Evolutionary conservation across 2,113 vertebrate genomes (phyloP), one percentile per base, ranked within the genome.

Genomic region (Merops nubicus): DNA sequence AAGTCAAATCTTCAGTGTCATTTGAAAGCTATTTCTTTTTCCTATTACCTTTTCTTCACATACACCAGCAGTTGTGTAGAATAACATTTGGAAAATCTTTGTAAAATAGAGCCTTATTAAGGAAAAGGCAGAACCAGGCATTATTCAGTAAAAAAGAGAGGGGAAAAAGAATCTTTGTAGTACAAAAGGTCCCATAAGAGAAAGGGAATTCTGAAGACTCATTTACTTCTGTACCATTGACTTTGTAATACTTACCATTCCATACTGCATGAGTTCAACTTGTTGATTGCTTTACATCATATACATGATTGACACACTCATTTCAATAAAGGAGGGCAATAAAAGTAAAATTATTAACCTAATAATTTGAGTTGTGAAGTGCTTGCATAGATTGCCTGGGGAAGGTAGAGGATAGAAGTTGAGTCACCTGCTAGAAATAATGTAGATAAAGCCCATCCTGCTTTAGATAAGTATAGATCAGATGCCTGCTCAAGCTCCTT

Each of bases 11-110:
- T 85, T 86, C 88, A 53, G 43, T 72, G 77, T 74, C 0, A 86
- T 81, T 91, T 91, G 38, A 62, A 89, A 93, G 72, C n/a, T 6
- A 77, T 74, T 86, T 91, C 38, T 96, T 94, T 92, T 94, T 78
- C 60, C 77, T 57, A 56, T 75, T 96, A 78, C 75, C 57, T 89
- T 88, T 80, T 81, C 68, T 88, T 94, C 48, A 68, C 33, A 67
- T 63, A 79, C 31, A 68, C 12, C 25, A 17, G 69, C 60, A 72
- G 53, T 38, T 75, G 8, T 77, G 65, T 73, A 73, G 51, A 88
- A 73, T 34, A 94, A 76, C 34, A 67, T 56, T 86, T 57, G 70
- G 84, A 95, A 94, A 96, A 90, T 75, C 48, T 91, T 87, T 78
- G 60, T 68, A 91, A 91, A 94, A 86, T 40, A 77, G 45, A 89